Base-by-base conservation (phyloP, 1,140 invertebrate genomes). In the Drosophila mojavensis region DNA sequence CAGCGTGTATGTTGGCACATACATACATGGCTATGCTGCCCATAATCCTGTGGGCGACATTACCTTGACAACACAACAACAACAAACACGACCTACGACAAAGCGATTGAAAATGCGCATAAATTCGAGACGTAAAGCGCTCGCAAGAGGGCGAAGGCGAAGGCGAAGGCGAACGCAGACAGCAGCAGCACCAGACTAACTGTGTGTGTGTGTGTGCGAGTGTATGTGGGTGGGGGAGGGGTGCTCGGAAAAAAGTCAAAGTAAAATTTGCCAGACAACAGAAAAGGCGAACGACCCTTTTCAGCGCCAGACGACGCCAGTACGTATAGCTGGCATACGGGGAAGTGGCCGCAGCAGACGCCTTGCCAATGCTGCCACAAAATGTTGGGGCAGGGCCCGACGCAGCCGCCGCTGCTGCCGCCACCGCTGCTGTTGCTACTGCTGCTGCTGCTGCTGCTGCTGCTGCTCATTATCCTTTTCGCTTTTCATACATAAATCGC, bases 401-500 rank as follows among this genome's bases (percentile, higher is more conserved):
- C 45, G 48, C 36, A 56, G 47, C 39, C 36, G 55, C 45, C 24
- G 65, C 33, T 17, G 48, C 15, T 20, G 26, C 59, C 56, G 79
- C 83, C 73, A 64, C 26, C 13, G 33, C 39, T 4, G 28, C 17
- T 26, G 56, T 11, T 45, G 33, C 33, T 1, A 17, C 17, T 26
- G 51, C 15, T 45, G 47, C 17, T 30, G 47, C 17, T 75, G 62
- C 61, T 30, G 63, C 62, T 68, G 60, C 15, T 15, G 24, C 50
- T 70, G 60, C 71, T 72, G 82, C 90, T 84, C 85, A 89, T 89
- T 89, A 89, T 89, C 84, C 85, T 91, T 91, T 91, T 91, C 90
- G 85, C 89, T 91, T 91, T 91, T 89, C 84, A 86, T 91, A 91
- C 82, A 91, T 91, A 91, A 91, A 91, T 90, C 78, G 84, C 73